Evolutionary conservation across 2,113 vertebrate genomes (phyloP).

Genomic region (Chrysochloris asiatica): DNA sequence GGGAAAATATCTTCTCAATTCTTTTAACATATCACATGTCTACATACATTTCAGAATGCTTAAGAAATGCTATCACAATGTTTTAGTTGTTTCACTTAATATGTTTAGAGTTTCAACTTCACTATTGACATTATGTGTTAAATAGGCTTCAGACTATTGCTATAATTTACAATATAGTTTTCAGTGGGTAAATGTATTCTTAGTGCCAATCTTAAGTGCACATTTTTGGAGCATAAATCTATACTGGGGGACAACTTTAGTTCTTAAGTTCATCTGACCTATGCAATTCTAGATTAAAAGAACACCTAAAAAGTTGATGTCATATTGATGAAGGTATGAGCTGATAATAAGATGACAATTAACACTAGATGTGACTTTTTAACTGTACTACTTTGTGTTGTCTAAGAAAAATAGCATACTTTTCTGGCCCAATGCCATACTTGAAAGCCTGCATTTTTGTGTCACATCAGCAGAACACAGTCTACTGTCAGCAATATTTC

Average conservation of each 20-base stretch:
- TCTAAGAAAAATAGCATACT: constrained; percentile 41
- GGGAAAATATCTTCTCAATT: neutral
- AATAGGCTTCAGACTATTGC: too few relatives aligned
- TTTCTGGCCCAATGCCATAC: constrained; percentile 24
- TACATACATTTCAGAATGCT: neutral
- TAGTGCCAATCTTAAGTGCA: neutral
- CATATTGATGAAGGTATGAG: constrained; percentile 10
- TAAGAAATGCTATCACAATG: neutral
- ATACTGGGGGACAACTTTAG: neutral
- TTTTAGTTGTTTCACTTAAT: too few relatives aligned
- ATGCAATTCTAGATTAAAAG: neutral
- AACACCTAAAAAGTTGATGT: neutral
- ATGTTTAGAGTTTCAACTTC: too few relatives aligned
- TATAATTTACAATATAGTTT: too few relatives aligned
- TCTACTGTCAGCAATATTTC: constrained; percentile 58
- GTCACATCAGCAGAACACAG: constrained; percentile 59
- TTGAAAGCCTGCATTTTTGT: constrained; percentile 58
- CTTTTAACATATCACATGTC: neutral
- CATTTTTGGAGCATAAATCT: neutral
- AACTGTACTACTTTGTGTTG: constrained; percentile 11
- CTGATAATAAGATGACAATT: constrained; percentile 51
- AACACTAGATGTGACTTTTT: constrained; percentile 36
- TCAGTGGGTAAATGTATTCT: neutral
- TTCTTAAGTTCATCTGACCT: neutral
- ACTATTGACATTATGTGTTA: too few relatives aligned